phyloP scores from a whole-genome alignment of 1,140 invertebrate species.

The Phymorhynchus buccinoides region DNA sequence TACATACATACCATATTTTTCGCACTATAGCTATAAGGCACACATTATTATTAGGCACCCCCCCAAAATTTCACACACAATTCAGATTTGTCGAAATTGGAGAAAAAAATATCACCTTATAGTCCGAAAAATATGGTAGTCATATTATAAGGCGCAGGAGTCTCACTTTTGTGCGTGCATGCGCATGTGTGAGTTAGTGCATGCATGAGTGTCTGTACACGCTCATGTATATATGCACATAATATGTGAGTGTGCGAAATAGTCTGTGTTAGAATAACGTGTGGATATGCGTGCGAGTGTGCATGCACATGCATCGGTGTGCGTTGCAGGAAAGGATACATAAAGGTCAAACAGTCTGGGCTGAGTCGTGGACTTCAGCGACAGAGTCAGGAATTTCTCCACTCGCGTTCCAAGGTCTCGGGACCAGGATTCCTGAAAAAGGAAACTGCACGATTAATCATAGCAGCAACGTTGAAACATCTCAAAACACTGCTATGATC shows the following conservation, averaged over 20 bases:
- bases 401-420: constrained; percentile 69
- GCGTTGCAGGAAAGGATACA: constrained; percentile 63
- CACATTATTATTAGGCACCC: too few species aligned
- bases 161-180: neutral
- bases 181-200: neutral
- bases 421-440: constrained; percentile 71
- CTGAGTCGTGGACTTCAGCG: constrained; percentile 64
- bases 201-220: neutral
- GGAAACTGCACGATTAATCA: neutral
- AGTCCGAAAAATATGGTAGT: too few species aligned
- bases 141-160: too few species aligned
- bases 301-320: neutral
- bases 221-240: neutral
- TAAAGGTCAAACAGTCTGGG: constrained; percentile 71
- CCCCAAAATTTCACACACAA: too few species aligned
- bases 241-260: too few species aligned
- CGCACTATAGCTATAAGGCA: too few species aligned
- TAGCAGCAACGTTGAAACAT: too few species aligned
- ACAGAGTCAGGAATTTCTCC: constrained; percentile 69
- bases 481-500: too few species aligned
- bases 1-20: too few species aligned
- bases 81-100: too few species aligned
- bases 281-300: neutral
- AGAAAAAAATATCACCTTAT: too few species aligned
- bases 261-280: too few species aligned